Evolutionary conservation across 1,140 invertebrate species (phyloP).

Genomic region (Calliopsis andreniformis): DNA sequence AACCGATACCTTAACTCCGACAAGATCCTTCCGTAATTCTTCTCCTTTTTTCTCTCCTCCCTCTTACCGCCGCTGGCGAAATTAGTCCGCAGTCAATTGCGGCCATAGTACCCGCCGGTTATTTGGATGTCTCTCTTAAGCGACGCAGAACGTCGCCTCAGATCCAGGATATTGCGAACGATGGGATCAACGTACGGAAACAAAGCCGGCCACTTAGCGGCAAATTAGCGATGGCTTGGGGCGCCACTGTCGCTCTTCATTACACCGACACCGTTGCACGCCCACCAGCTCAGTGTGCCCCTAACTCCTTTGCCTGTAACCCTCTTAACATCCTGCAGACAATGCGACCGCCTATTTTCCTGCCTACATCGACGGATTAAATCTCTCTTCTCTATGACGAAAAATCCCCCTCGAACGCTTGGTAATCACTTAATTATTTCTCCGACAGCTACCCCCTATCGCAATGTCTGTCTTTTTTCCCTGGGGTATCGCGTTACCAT

Average conservation of each 20-base stretch:
- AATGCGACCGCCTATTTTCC: slow-evolving; percentile 52
- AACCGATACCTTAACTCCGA: not conserved
- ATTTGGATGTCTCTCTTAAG: slow-evolving; percentile 65
- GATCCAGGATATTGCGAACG: slow-evolving; percentile 70
- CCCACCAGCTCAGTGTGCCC: slow-evolving; percentile 22
- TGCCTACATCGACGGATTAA: slow-evolving; percentile 53
- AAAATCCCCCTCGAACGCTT: slow-evolving; percentile 31
- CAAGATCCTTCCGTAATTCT: not conserved
- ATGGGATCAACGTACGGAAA: slow-evolving; percentile 69
- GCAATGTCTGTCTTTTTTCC: not conserved
- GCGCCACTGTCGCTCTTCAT: slow-evolving; percentile 70
- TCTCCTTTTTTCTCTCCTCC: not conserved
- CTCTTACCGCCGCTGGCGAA: slow-evolving; percentile 15
- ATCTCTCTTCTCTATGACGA: slow-evolving; percentile 38
- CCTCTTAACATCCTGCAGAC: slow-evolving; percentile 63
- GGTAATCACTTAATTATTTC: slow-evolving; percentile 30
- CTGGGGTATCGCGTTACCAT: slow-evolving; percentile 1
- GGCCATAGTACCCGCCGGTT: slow-evolving; percentile 55
- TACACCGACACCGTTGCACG: slow-evolving; percentile 57
- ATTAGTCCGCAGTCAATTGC: slow-evolving; percentile 46
- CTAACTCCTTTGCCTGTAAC: slow-evolving; percentile 28
- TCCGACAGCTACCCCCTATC: no score
- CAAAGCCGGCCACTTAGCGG: slow-evolving; percentile 71
- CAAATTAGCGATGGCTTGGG: slow-evolving; percentile 68
- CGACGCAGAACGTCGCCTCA: slow-evolving; percentile 56